These are phyloP conservation scores for Oreotragus oreotragus DNA, from an alignment of 2,113 vertebrate species.

Conservation along the genomic window DNA sequence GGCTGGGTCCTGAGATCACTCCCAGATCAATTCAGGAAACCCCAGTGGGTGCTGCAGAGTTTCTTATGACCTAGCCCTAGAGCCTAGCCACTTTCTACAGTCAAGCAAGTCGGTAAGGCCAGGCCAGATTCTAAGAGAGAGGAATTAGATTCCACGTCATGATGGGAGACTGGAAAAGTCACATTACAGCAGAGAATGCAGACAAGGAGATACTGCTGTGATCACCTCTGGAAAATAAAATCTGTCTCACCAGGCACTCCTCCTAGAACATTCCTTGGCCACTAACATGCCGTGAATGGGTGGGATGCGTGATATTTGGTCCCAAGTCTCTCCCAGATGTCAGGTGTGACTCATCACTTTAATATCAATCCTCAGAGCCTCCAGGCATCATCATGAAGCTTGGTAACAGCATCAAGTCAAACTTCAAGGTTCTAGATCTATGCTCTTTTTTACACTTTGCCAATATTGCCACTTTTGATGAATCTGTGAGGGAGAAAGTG, in stretches of 20 bases:
- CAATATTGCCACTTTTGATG: too few species aligned
- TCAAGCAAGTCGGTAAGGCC: background rate
- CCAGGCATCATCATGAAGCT: background rate
- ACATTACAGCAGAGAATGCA: background rate
- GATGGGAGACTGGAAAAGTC: background rate
- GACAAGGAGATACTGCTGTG: background rate
- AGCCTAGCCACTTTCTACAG: too few species aligned
- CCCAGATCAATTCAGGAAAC: background rate
- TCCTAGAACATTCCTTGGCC: background rate
- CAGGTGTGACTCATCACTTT: background rate
- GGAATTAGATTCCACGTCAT: fast-evolving
- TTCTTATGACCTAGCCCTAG: background rate
- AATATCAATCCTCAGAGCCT: background rate
- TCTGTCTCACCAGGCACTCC: background rate
- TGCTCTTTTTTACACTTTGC: fast-evolving
- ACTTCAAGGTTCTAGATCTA: background rate
- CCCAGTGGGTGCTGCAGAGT: too few species aligned
- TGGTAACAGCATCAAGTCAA: background rate
- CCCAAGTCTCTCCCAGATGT: background rate
- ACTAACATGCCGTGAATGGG: background rate
- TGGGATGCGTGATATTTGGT: background rate
- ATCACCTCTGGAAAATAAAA: background rate
- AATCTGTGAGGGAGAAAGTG: too few species aligned
- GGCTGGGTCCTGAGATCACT: background rate
- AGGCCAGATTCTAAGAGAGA: background rate